phyloP scores from a whole-genome alignment of 2,113 vertebrate species.

The Cebus imitator region DNA sequence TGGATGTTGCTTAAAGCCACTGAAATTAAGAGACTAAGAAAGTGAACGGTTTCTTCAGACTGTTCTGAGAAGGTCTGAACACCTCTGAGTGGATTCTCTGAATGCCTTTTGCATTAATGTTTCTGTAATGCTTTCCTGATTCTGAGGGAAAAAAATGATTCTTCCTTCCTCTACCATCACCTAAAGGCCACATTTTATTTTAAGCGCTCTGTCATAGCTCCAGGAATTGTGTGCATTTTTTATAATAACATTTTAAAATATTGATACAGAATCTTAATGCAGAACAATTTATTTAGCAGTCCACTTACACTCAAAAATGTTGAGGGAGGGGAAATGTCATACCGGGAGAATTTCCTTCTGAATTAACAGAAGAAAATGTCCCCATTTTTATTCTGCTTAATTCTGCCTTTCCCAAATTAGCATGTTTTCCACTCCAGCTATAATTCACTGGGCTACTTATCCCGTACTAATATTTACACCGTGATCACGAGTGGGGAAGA shows the following conservation, averaged over 20 bases:
- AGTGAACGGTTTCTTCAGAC: rapidly evolving
- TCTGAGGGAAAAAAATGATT: neutral
- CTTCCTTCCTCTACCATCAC: neutral
- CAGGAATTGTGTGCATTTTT: conserved; percentile 78
- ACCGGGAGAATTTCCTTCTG: conserved; percentile 65
- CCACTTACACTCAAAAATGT: conserved; percentile 70
- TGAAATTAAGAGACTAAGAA: neutral
- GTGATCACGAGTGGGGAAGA: neutral
- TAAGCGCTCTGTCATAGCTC: conserved; percentile 77
- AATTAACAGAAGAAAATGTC: conserved; percentile 63
- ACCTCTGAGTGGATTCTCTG: conserved; percentile 18
- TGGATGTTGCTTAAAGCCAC: neutral
- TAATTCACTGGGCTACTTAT: neutral
- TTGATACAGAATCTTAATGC: conserved; percentile 79
- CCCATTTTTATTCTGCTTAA: conserved; percentile 65
- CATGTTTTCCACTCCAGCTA: neutral
- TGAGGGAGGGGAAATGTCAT: conserved; percentile 56
- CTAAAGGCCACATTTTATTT: conserved; percentile 77
- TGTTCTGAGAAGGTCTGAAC: neutral
- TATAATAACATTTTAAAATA: conserved; percentile 83
- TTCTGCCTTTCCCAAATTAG: conserved; percentile 36
- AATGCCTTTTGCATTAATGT: neutral
- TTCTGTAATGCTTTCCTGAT: neutral
- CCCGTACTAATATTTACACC: neutral
- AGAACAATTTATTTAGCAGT: conserved; percentile 76